A percentile compares a stretch with the other conserved stretches of the same genome.
Evolutionary conservation across 2,113 vertebrate species (phyloP).

Genomic region (Crotophaga sulcirostris): DNA sequence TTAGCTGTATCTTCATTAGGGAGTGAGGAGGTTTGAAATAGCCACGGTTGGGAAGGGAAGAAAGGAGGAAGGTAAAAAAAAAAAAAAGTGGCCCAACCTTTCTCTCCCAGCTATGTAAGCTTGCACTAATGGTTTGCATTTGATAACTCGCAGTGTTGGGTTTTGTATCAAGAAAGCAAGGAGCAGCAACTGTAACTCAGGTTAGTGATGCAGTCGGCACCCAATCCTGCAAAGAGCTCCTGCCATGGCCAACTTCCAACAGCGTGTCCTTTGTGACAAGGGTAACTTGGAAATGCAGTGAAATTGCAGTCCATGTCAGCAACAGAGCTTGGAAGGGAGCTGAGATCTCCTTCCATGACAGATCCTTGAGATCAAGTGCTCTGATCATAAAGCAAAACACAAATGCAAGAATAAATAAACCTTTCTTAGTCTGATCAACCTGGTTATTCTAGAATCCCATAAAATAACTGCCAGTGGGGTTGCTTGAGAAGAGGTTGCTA

Average conservation of each 20-base stretch:
- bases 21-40: slow-evolving; percentile 26
- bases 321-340: background rate
- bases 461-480: slow-evolving; percentile 21
- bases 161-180: background rate
- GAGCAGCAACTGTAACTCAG: background rate
- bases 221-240: background rate
- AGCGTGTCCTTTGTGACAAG: background rate
- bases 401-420: slow-evolving; percentile 34
- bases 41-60: background rate
- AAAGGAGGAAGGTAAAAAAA: background rate
- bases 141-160: background rate
- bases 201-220: background rate
- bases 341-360: background rate
- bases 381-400: background rate
- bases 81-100: background rate
- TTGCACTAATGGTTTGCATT: background rate
- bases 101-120: background rate
- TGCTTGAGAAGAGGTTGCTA: slow-evolving; percentile 21
- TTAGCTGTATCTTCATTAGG: slow-evolving; percentile 37
- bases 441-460: slow-evolving; percentile 42
- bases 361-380: background rate
- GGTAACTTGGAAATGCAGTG: background rate
- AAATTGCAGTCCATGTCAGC: background rate
- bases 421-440: slow-evolving; percentile 1
- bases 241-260: background rate